These are phyloP conservation scores for Etheostoma spectabile DNA, from an alignment of 2,113 vertebrate species.

Conservation along the genomic window DNA sequence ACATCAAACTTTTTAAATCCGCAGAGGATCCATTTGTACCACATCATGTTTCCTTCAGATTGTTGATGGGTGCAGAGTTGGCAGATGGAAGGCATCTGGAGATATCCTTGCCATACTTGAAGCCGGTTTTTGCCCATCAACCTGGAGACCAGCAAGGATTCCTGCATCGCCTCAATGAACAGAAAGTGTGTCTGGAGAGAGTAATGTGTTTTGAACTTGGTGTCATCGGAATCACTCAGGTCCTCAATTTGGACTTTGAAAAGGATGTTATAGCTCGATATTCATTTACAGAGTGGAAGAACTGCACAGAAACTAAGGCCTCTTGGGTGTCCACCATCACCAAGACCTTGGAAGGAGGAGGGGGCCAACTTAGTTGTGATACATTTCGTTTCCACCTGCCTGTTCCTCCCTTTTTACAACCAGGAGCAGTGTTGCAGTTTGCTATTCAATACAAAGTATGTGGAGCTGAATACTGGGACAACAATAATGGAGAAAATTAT, in stretches of 20 bases:
- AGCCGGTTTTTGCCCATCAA: constrained; percentile 89
- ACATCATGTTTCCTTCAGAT: constrained; percentile 91
- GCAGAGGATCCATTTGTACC: constrained; percentile 93
- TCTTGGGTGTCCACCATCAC: constrained; percentile 84
- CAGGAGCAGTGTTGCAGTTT: constrained; percentile 90
- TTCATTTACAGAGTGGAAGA: constrained; percentile 92
- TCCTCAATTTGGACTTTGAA: constrained; percentile 92
- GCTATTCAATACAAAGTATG: constrained; percentile 90
- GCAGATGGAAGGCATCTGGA: constrained; percentile 87
- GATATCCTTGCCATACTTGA: constrained; percentile 90
- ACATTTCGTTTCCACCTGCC: constrained; percentile 92
- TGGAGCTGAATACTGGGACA: constrained; percentile 94
- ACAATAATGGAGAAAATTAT: constrained; percentile 92
- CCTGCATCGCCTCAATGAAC: constrained; percentile 82
- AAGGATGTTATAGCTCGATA: constrained; percentile 91
- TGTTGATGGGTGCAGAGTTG: constrained; percentile 91
- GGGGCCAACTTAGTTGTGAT: constrained; percentile 80
- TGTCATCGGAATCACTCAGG: constrained; percentile 90
- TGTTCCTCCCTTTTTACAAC: constrained; percentile 90
- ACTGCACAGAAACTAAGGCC: constrained; percentile 85
- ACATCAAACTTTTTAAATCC: constrained; percentile 90
- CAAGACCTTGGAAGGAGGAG: constrained; percentile 57
- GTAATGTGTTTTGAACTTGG: constrained; percentile 91
- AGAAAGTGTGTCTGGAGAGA: constrained; percentile 92
- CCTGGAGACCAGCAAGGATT: constrained; percentile 88